Evolutionary conservation across 2,888 invertebrate genomes (phyloP).

Genomic region (Cosmorhoe ocellata): DNA sequence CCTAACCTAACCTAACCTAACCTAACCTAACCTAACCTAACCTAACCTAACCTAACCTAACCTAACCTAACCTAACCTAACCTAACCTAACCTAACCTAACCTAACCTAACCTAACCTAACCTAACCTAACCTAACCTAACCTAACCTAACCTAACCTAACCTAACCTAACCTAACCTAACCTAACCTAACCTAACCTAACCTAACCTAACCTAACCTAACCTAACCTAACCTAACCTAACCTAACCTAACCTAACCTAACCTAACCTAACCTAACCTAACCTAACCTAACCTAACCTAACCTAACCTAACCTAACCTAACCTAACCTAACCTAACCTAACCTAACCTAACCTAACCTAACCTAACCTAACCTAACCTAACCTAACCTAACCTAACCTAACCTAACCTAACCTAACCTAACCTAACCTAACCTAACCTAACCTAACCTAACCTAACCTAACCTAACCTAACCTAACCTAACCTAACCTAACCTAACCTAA

Average conservation of each 20-base stretch:
- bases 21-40: conserved; percentile 13
- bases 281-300: conserved; percentile 14
- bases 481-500: conserved; percentile 11
- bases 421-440: conserved; percentile 11
- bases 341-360: conserved; percentile 5
- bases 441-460: conserved; percentile 11
- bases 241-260: conserved; percentile 14
- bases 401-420: conserved; percentile 11
- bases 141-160: neutral
- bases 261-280: conserved; percentile 15
- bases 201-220: conserved; percentile 14
- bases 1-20: conserved; percentile 4
- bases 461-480: conserved; percentile 11
- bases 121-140: conserved; percentile 18
- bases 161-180: conserved; percentile 1
- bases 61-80: conserved; percentile 24
- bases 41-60: conserved; percentile 28
- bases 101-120: conserved; percentile 18
- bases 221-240: conserved; percentile 15
- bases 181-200: conserved; percentile 13
- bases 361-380: conserved; percentile 9
- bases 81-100: conserved; percentile 18
- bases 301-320: conserved; percentile 15
- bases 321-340: conserved; percentile 13
- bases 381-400: conserved; percentile 11